Percentiles rank a stretch among this genome's conserved stretches.
Evolutionary conservation across 2,797 vertebrate species (phyloP).

Genomic region (Schizopygopsis malacanthus): DNA sequence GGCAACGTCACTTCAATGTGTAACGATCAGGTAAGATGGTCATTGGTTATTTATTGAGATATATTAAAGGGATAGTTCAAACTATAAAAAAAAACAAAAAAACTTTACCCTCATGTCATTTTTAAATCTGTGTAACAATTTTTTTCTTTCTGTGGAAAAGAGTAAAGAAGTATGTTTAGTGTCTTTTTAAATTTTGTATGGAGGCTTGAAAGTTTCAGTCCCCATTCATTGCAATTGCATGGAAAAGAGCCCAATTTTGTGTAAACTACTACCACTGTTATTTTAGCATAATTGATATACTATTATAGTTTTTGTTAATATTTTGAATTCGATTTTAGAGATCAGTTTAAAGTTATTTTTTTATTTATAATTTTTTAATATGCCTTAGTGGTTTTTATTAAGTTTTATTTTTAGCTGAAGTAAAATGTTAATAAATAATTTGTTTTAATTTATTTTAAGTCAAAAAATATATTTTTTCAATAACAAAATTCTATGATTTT

Average conservation of each 20-base stretch:
- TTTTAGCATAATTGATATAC: background rate
- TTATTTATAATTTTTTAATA: background rate
- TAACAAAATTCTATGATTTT: background rate
- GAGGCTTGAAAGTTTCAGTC: background rate
- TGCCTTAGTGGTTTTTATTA: background rate
- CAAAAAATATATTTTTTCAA: too few species aligned
- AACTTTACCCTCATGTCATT: background rate
- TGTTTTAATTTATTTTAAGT: background rate
- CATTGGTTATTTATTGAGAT: background rate
- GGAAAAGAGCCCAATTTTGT: background rate
- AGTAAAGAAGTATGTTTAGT: background rate
- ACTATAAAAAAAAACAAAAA: background rate
- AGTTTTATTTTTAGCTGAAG: background rate
- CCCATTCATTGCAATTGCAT: background rate
- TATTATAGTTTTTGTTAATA: background rate
- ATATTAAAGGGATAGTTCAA: background rate
- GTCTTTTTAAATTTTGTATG: background rate
- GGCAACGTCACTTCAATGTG: slow-evolving; percentile 84
- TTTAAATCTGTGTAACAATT: background rate
- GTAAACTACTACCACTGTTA: background rate
- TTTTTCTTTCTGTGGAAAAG: background rate
- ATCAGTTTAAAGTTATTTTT: too few species aligned
- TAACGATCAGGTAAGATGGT: slow-evolving; percentile 82
- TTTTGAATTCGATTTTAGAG: too few species aligned
- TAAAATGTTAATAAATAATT: too few species aligned